Base-by-base conservation (phyloP, 64 coral and sea anemone genomes). In the Porites lutea region DNA sequence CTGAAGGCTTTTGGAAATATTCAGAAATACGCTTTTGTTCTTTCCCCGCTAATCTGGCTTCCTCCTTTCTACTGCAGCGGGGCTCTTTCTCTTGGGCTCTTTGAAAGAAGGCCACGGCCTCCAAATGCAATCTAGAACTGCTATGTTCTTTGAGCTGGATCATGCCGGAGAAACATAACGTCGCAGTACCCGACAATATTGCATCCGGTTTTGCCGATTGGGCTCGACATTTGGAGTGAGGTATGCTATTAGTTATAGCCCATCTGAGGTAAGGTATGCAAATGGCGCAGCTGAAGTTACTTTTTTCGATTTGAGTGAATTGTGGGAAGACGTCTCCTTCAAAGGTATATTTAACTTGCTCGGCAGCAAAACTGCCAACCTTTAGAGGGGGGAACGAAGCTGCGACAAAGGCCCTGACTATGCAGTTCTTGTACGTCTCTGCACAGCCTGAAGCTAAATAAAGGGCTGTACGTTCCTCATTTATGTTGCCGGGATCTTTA, bases 121-220 rank as follows among this genome's bases (percentile, higher is more conserved):
- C 82, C 21, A 49, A 16, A 65, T 68, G 82, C 19, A 52, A 85
- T 50, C 52, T 85, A 3, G 82, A 85, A 48, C 3, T 16, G 61
- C 82, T 67, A 20, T 85, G 79, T 21, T 85, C 82, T 18, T 67
- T 4, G 3, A 85, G 12, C 63, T 85, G 82, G 6, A 55, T 2
- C 5, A 55, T 5, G 11, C 53, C 53, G 10, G 80, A 83, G 64
- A 83, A 83, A 63, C 55, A 44, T 83, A 65, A 14, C 37, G 2
- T 83, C 46, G 80, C 77, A 37, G 53, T 83, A 48, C 80, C 80
- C 45, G 80, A 61, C 12, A 83, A 61, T n/a, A 83, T 87, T 71
- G 83, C 83, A 14, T 87, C 83, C 13, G 80, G 60, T 20, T 53
- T 63, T 14, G 80, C 80, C 59, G 37, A 51, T 71, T 71, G 68